These are phyloP conservation scores for Ictidomys tridecemlineatus DNA, from an alignment of 2,113 vertebrate species.

Conservation along the genomic window DNA sequence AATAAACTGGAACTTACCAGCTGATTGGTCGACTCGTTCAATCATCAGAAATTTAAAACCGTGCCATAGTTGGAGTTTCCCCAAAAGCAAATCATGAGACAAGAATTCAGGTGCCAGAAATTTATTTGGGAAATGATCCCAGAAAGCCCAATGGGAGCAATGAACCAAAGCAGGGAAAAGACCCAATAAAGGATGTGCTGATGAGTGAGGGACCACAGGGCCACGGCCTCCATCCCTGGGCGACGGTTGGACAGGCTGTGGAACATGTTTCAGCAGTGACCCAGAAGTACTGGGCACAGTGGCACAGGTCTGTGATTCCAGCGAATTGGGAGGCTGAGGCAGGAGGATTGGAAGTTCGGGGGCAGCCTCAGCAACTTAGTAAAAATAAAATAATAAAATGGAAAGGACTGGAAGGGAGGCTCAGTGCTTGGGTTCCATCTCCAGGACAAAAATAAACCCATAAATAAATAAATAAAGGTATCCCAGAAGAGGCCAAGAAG, in stretches of 20 bases:
- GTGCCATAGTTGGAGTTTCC: constrained; percentile 4
- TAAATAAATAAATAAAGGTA: too few relatives aligned
- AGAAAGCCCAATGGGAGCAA: not conserved
- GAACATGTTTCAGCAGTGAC: not conserved
- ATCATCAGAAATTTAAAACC: not conserved
- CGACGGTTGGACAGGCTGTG: not conserved
- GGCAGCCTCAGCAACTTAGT: too few relatives aligned
- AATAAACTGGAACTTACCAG: not conserved
- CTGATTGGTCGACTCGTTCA: not conserved
- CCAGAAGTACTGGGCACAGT: too few relatives aligned
- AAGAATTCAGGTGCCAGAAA: constrained; percentile 33
- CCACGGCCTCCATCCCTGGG: not conserved
- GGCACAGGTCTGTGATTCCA: too few relatives aligned
- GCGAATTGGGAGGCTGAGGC: too few relatives aligned
- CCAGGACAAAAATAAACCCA: too few relatives aligned
- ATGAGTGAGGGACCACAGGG: not conserved
- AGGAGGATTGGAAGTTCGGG: too few relatives aligned
- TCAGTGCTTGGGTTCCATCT: too few relatives aligned
- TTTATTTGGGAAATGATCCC: not conserved
- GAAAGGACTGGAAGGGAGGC: too few relatives aligned
- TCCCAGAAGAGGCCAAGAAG: not conserved
- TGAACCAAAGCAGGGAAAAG: not conserved
- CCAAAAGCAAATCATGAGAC: not conserved
- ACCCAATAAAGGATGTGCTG: not conserved
- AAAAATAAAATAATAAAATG: too few relatives aligned